These are phyloP conservation scores for Phenganax stokvisi DNA, from an alignment of 92 coral and sea anemone species.

Conservation along the genomic window DNA sequence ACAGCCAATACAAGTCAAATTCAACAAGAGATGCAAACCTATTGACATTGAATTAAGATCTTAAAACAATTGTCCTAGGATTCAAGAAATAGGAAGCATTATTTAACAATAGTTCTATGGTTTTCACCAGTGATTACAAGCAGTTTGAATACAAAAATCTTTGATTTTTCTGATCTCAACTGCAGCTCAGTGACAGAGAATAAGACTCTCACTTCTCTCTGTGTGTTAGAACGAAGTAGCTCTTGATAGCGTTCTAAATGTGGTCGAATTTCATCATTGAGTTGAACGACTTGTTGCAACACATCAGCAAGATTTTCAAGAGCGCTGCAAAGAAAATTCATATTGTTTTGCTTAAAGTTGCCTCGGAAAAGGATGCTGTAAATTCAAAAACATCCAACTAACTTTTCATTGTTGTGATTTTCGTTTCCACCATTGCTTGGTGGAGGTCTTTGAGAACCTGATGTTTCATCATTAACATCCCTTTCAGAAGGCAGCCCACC, in stretches of 20 bases:
- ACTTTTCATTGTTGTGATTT: slow-evolving; percentile 24
- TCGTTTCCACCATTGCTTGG: background rate
- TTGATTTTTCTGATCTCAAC: no score
- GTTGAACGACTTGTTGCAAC: slow-evolving; percentile 62
- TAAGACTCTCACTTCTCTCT: slow-evolving; percentile 43
- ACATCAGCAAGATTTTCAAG: slow-evolving; percentile 74
- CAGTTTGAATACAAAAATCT: no score
- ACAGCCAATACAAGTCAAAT: no score
- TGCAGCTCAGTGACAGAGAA: background rate
- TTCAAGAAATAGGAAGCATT: no score
- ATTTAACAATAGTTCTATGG: no score
- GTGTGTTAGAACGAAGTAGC: slow-evolving; percentile 59
- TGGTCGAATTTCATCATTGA: slow-evolving; percentile 63
- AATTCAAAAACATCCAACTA: background rate
- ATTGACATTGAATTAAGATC: no score
- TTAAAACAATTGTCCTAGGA: no score
- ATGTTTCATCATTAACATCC: slow-evolving; percentile 12
- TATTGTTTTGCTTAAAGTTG: background rate
- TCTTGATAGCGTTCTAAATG: slow-evolving; percentile 65
- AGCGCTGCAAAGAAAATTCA: slow-evolving; percentile 32
- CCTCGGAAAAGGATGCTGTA: background rate
- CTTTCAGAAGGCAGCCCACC: slow-evolving; percentile 16
- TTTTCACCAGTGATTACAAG: no score
- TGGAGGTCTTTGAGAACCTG: background rate
- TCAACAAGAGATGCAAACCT: no score